These are phyloP conservation scores for Odontamblyopus lacepedii DNA, from an alignment of 2,797 vertebrate species.

Conservation along the genomic window DNA sequence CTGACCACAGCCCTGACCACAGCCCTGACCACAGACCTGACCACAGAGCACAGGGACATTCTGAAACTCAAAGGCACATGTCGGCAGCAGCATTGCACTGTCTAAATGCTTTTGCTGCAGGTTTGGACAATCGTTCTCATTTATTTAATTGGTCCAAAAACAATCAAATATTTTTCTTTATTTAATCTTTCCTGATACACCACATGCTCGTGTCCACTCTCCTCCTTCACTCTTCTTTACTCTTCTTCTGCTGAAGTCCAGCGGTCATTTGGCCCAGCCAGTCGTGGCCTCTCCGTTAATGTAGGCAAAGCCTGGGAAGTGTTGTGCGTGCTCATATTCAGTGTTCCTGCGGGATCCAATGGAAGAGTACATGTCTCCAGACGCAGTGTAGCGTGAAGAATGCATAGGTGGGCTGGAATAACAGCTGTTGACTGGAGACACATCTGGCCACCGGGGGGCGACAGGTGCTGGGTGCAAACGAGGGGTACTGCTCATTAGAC, in stretches of 20 bases:
- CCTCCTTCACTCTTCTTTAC: background rate
- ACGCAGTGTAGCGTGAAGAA: slow-evolving; percentile 88
- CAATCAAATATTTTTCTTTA: slow-evolving; percentile 34
- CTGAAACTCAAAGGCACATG: slow-evolving; percentile 82
- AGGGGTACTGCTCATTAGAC: slow-evolving; percentile 91
- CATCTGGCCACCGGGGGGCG: slow-evolving; percentile 94
- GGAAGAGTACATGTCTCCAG: slow-evolving; percentile 93
- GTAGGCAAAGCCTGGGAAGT: slow-evolving; percentile 98
- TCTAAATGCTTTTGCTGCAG: slow-evolving; percentile 68
- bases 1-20: too few species aligned
- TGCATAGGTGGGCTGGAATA: slow-evolving; percentile 94
- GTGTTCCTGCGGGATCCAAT: slow-evolving; percentile 92
- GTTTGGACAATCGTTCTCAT: slow-evolving; percentile 50
- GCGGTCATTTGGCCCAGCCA: slow-evolving; percentile 92
- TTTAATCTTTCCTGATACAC: slow-evolving; percentile 35
- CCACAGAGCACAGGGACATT: slow-evolving; percentile 52
- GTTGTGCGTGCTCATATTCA: slow-evolving; percentile 98
- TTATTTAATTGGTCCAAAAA: slow-evolving; percentile 33
- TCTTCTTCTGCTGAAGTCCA: background rate
- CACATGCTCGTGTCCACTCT: slow-evolving; percentile 20
- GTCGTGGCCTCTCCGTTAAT: slow-evolving; percentile 97
- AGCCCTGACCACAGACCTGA: too few species aligned
- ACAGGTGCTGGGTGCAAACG: slow-evolving; percentile 91
- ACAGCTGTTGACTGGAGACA: slow-evolving; percentile 90
- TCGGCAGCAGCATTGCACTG: slow-evolving; percentile 74